phyloP scores from a whole-genome alignment of 1,140 invertebrate species.

The Brachionus calyciflorus region DNA sequence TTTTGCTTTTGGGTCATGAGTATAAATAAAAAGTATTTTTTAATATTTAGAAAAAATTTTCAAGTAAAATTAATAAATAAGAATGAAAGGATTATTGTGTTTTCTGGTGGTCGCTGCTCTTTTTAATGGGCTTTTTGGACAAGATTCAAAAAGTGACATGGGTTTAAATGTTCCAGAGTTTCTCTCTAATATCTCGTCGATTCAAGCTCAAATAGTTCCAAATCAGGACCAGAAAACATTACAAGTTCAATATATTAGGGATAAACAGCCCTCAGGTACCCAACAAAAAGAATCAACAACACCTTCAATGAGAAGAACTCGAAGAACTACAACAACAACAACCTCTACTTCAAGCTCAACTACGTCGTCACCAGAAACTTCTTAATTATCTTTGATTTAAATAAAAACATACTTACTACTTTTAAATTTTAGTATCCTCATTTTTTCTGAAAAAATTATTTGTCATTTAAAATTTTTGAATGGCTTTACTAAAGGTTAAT shows the following conservation, averaged over 20 bases:
- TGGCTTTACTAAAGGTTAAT: too few relatives aligned
- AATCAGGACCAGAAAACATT: background rate
- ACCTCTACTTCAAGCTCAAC: background rate
- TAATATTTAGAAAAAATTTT: background rate
- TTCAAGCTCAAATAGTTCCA: slow-evolving; percentile 16
- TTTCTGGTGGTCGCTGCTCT: background rate
- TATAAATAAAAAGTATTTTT: slow-evolving; percentile 1
- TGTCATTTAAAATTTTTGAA: too few relatives aligned
- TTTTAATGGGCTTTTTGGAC: background rate
- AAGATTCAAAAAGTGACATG: too few relatives aligned
- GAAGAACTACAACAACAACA: background rate
- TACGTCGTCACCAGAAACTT: background rate
- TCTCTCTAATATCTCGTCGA: too few relatives aligned
- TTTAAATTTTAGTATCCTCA: too few relatives aligned
- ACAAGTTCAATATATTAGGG: slow-evolving; percentile 1
- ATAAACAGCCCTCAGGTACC: too few relatives aligned
- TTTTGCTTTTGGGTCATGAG: too few relatives aligned
- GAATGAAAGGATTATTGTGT: background rate
- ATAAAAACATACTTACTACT: too few relatives aligned
- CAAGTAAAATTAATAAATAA: background rate
- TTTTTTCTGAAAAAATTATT: too few relatives aligned
- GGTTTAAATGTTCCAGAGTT: background rate
- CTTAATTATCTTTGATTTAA: too few relatives aligned
- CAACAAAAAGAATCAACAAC: too few relatives aligned
- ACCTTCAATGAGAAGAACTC: background rate